These are phyloP conservation scores for Dynastes tityus DNA, from an alignment of 2,888 invertebrate species.

Conservation along the genomic window DNA sequence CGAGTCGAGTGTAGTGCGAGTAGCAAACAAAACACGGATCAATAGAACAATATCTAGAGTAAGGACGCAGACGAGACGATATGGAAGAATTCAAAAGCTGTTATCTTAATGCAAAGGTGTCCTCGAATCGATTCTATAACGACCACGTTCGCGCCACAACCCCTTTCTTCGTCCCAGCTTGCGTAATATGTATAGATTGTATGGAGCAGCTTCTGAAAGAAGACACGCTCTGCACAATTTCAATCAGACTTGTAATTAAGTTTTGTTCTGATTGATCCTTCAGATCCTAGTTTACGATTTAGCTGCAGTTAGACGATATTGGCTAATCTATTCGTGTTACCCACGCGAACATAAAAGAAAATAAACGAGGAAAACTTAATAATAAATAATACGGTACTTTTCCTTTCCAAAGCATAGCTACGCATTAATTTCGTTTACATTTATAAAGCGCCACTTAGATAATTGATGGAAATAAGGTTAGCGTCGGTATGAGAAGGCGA, in stretches of 20 bases:
- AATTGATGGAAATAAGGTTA: constrained; percentile 24
- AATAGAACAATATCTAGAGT: constrained; percentile 41
- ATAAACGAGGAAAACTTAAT: not conserved
- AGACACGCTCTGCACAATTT: constrained; percentile 24
- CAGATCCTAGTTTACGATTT: not conserved
- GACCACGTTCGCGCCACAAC: constrained; percentile 14
- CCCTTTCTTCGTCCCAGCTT: constrained; percentile 29
- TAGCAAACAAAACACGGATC: constrained; percentile 44
- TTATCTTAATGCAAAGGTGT: constrained; percentile 46
- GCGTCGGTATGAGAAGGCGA: constrained; percentile 10
- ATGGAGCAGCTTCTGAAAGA: constrained; percentile 1
- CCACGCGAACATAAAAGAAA: not conserved
- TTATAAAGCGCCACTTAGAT: constrained; percentile 10
- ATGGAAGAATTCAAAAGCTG: constrained; percentile 47
- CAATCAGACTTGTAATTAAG: not conserved
- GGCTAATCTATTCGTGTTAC: not conserved
- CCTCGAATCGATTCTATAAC: constrained; percentile 35
- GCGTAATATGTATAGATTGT: constrained; percentile 1
- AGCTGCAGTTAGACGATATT: not conserved
- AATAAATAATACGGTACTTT: not conserved
- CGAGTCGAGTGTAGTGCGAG: not conserved
- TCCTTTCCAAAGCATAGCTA: not conserved
- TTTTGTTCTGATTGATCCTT: not conserved
- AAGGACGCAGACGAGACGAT: constrained; percentile 38
- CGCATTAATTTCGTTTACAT: not conserved